These are phyloP conservation scores for Drosophila formosana DNA, from an alignment of 2,888 invertebrate species.

Conservation along the genomic window DNA sequence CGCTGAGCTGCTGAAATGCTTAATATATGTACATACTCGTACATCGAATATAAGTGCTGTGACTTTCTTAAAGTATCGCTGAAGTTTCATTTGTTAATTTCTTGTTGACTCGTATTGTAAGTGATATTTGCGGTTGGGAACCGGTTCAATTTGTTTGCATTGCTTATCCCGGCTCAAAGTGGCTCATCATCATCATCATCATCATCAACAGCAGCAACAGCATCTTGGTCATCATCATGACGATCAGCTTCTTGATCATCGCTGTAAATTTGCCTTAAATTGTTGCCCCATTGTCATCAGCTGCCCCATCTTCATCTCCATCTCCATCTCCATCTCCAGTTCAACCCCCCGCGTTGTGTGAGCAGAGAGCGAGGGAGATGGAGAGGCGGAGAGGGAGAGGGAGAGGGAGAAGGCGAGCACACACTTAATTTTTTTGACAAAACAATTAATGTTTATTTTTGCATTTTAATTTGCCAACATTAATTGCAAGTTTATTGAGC, in stretches of 20 bases:
- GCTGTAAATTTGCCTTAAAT: constrained; percentile 58
- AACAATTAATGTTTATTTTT: constrained; percentile 81
- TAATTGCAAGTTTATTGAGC: constrained; percentile 82
- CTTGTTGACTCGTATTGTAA: background rate
- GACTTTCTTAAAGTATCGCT: background rate
- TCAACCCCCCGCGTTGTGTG: constrained; percentile 5
- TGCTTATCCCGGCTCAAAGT: constrained; percentile 46
- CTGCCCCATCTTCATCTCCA: constrained; percentile 11
- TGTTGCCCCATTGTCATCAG: constrained; percentile 35
- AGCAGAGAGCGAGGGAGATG: background rate
- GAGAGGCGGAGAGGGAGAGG: background rate
- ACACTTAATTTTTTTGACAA: constrained; percentile 65
- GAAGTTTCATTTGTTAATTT: background rate
- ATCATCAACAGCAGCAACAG: background rate
- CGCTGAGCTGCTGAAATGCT: background rate
- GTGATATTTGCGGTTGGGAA: constrained; percentile 17
- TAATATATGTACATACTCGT: background rate
- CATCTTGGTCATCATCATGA: constrained; percentile 5
- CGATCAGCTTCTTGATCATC: constrained; percentile 22
- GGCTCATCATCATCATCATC: constrained; percentile 32
- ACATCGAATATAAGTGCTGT: background rate
- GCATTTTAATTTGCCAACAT: constrained; percentile 79
- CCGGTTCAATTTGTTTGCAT: constrained; percentile 22
- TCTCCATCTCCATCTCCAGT: constrained; percentile 2
- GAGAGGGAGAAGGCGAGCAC: background rate